Conservation (phyloP, 2,113 vertebrate genomes). For the Madoqua kirkii region DNA sequence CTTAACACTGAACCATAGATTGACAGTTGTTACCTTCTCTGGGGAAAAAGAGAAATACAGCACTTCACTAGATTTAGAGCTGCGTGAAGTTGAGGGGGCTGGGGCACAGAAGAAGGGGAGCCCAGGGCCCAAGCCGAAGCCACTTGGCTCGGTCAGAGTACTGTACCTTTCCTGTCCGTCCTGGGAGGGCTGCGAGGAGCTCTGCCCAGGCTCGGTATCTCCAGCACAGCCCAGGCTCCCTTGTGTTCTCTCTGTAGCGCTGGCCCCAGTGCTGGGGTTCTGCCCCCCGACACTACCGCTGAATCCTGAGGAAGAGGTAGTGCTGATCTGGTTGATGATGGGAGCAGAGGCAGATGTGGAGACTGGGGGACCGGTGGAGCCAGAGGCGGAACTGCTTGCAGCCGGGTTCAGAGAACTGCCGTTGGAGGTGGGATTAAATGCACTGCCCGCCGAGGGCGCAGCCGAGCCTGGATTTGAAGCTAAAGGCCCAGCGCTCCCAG, state of each 20-base stretch:
- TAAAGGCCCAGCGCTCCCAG: slow-evolving; percentile 71
- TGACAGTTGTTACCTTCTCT: background rate
- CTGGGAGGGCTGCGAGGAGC: slow-evolving; percentile 75
- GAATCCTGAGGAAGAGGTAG: slow-evolving; percentile 80
- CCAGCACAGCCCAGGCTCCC: slow-evolving; percentile 72
- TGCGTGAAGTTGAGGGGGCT: background rate
- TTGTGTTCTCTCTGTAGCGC: slow-evolving; percentile 77
- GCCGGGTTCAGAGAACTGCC: slow-evolving; percentile 72
- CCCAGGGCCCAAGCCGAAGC: background rate
- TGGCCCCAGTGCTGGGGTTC: slow-evolving; percentile 73
- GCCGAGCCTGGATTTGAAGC: slow-evolving; percentile 67
- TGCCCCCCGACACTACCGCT: slow-evolving; percentile 73
- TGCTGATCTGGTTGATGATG: slow-evolving; percentile 70
- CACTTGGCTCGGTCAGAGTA: fast-evolving
- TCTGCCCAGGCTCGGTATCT: slow-evolving; percentile 83
- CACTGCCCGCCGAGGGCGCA: slow-evolving; percentile 66
- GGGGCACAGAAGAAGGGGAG: background rate
- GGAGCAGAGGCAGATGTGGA: slow-evolving; percentile 78
- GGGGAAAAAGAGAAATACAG: background rate
- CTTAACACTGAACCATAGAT: background rate
- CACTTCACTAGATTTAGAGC: background rate
- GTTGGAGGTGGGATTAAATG: slow-evolving; percentile 78
- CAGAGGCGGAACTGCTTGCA: slow-evolving; percentile 56
- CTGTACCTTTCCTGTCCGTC: slow-evolving; percentile 84
- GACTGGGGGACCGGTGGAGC: slow-evolving; percentile 76